phyloP scores from a whole-genome alignment of 2,113 vertebrate species.

The Odontophorus gujanensis region DNA sequence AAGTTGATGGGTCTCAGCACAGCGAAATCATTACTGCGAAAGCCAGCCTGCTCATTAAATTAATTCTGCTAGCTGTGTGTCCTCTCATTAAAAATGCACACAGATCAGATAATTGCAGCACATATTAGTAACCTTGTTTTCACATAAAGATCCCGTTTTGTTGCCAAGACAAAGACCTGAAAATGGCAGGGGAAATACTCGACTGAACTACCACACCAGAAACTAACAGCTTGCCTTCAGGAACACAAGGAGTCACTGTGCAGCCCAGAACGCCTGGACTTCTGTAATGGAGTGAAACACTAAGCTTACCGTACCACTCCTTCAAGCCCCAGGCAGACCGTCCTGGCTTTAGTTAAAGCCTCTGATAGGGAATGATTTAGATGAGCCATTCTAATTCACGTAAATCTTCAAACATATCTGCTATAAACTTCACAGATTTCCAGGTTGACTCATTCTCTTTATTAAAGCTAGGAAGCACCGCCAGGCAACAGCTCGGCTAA shows the following conservation, averaged over 20 bases:
- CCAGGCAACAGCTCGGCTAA: slow-evolving; percentile 30
- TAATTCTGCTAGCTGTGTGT: slow-evolving; percentile 83
- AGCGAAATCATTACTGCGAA: slow-evolving; percentile 75
- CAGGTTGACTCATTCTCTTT: background rate
- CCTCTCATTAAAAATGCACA: slow-evolving; percentile 86
- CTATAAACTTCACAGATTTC: slow-evolving; percentile 59
- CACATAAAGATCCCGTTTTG: slow-evolving; percentile 66
- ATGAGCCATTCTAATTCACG: slow-evolving; percentile 39
- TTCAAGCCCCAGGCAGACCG: background rate
- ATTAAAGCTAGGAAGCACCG: slow-evolving; percentile 16
- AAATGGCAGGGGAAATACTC: slow-evolving; percentile 20
- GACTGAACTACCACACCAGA: background rate
- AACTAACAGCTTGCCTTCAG: background rate
- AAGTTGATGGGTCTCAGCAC: slow-evolving; percentile 74
- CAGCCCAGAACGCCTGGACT: background rate
- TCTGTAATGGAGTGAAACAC: background rate
- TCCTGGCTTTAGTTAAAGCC: slow-evolving; percentile 25
- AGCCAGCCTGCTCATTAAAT: slow-evolving; percentile 79
- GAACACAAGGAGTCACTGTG: background rate
- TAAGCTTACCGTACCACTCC: background rate
- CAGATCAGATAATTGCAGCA: slow-evolving; percentile 83
- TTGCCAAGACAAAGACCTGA: slow-evolving; percentile 67
- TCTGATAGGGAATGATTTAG: slow-evolving; percentile 24
- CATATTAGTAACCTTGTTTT: slow-evolving; percentile 76
- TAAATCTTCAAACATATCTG: slow-evolving; percentile 46